Evolutionary conservation across 2,113 vertebrate species (phyloP).

Genomic region (Hipposideros armiger): DNA sequence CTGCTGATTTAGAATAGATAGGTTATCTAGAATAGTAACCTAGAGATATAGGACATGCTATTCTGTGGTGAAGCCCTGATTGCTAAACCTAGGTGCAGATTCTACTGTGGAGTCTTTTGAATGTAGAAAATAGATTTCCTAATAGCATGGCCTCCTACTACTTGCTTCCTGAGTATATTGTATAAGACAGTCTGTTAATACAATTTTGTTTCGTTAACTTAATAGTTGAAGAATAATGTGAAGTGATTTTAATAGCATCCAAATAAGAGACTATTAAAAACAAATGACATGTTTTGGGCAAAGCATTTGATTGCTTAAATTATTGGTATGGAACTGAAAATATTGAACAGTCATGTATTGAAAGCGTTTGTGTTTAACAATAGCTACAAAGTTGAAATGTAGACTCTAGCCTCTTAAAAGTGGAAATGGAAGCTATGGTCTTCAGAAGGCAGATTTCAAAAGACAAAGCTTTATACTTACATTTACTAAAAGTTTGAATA

Average conservation of each 20-base stretch:
- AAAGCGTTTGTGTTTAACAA: constrained; percentile 1
- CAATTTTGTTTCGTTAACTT: neutral
- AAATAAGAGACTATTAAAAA: constrained; percentile 1
- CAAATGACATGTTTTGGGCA: neutral
- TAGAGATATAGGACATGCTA: neutral
- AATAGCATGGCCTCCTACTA: neutral
- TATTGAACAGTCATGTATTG: neutral
- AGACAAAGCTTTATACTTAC: neutral
- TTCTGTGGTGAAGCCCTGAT: neutral
- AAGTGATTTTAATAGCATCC: neutral
- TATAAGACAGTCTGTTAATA: neutral
- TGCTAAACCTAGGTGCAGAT: neutral
- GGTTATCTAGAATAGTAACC: neutral
- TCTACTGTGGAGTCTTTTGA: neutral
- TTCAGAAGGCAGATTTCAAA: constrained; percentile 17
- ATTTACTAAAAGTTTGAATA: neutral
- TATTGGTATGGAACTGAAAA: constrained; percentile 39
- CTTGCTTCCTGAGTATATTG: neutral
- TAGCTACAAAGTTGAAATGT: neutral
- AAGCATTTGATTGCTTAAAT: constrained; percentile 2
- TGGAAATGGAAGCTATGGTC: neutral
- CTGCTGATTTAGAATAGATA: neutral
- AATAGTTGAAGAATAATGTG: neutral
- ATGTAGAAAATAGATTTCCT: neutral
- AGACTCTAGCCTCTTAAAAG: neutral